Base-by-base conservation (phyloP, 2,797 vertebrate genomes). In the Propithecus perrieri region DNA sequence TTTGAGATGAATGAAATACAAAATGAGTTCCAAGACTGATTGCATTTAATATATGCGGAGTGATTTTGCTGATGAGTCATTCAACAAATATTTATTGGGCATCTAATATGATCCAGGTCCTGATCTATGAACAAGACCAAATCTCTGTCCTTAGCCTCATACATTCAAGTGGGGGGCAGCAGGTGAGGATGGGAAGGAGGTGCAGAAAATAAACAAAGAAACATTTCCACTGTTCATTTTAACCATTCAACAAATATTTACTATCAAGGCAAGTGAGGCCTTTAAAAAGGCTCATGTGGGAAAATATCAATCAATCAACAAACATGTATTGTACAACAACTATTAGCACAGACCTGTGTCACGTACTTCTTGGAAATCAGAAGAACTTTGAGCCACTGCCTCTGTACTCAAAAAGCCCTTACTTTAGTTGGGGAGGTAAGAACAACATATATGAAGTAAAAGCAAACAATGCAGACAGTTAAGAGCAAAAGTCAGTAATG, bases 41-140 rank as follows among this genome's bases (percentile, higher is more conserved):
- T 85, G 8, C 5, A 85, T 95, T 81, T 83, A 89, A 83, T 74
- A 72, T 48, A 55, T 76, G 14, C 26, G 57, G 38, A 9, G 28
- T 92, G n/a, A 67, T 89, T 94, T 95, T 88, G 53, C n/a, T 94
- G n/a, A 89, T 14, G 26, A 81, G 67, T 76, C 43, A 90, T 57
- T 90, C 17, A n/a, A 67, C 26, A 95, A 63, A 61, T 80, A 86
- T 79, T 91, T 87, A 86, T 67, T 41, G 24, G 61, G 57, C 22
- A 92, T 53, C 43, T 71, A 88, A 74, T 46, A 83, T 15, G 67
- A 71, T 43, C 35, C 55, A 94, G 20, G n/a, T 13, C 75, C 13
- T 71, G 38, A 84, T 63, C 43, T 38, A 92, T 89, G 61, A 78
- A 84, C 59, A 96, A 65, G 18, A 78, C n/a, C 81, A 43, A 89